Percentiles rank a stretch among this genome's conserved stretches.
phyloP scores from a whole-genome alignment of 2,888 invertebrate species.

The Achlya flavicornis region DNA sequence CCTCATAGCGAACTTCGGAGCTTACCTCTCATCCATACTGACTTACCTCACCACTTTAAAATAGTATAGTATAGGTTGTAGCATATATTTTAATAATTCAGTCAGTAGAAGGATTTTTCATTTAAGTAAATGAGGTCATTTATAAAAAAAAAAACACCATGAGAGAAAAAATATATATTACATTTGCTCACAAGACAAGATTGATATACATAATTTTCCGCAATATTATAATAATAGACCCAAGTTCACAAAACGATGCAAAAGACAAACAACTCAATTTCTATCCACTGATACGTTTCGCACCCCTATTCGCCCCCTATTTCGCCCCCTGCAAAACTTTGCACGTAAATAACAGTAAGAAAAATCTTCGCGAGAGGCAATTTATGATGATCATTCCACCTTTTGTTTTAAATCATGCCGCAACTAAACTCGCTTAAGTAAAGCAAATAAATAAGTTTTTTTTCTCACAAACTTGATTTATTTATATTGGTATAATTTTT shows the following conservation, averaged over 20 bases:
- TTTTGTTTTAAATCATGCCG: slow-evolving; percentile 34
- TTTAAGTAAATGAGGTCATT: too few species aligned
- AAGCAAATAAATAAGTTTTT: slow-evolving; percentile 2
- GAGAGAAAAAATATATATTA: too few species aligned
- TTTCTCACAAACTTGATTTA: not conserved
- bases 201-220: too few species aligned
- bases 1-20: too few species aligned
- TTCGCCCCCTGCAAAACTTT: slow-evolving; percentile 29
- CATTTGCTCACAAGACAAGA: too few species aligned
- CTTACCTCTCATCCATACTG: too few species aligned
- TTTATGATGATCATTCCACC: slow-evolving; percentile 38
- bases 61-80: too few species aligned
- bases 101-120: too few species aligned
- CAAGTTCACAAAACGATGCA: not conserved
- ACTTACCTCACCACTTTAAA: too few species aligned
- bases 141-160: not conserved
- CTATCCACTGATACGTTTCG: slow-evolving; percentile 30
- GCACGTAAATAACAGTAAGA: slow-evolving; percentile 39
- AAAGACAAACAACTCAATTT: slow-evolving; percentile 17
- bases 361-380: slow-evolving; percentile 30
- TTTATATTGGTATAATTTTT: slow-evolving; percentile 4
- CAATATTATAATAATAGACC: too few species aligned
- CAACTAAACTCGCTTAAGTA: slow-evolving; percentile 14
- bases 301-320: slow-evolving; percentile 32
- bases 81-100: too few species aligned